Evolutionary conservation across 2,113 vertebrate genomes (phyloP).

Genomic region (Pristiophorus japonicus): DNA sequence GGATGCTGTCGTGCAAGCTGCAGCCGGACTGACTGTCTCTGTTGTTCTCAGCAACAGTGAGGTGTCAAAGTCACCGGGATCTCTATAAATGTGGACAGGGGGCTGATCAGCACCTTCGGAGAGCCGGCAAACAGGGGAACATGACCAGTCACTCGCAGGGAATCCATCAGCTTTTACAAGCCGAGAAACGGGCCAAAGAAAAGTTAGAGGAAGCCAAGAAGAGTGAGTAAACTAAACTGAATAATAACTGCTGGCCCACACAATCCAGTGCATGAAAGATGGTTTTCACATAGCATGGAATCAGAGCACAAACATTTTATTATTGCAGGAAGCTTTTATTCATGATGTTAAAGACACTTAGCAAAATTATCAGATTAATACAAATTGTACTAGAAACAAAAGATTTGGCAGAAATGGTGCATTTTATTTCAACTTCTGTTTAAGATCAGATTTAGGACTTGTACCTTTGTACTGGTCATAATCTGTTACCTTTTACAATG

Average conservation of each 20-base stretch:
- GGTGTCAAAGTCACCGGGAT: not conserved
- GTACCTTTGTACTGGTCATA: not conserved
- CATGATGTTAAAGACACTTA: not conserved
- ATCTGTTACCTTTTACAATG: not conserved
- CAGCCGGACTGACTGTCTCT: not conserved
- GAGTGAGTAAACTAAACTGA: constrained; percentile 51
- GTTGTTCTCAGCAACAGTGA: not conserved
- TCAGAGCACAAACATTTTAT: not conserved
- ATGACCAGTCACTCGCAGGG: constrained; percentile 69
- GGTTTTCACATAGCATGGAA: not conserved
- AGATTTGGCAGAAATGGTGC: not conserved
- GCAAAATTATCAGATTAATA: not conserved
- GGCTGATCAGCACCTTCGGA: not conserved
- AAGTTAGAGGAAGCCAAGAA: constrained; percentile 69
- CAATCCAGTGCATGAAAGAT: not conserved
- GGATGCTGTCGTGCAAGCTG: not conserved
- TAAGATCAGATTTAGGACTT: not conserved
- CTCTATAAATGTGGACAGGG: not conserved
- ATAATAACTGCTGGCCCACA: not conserved
- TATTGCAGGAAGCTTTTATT: not conserved
- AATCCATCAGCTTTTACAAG: constrained; percentile 66
- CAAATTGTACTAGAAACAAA: not conserved
- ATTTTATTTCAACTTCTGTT: not conserved
- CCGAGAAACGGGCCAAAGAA: constrained; percentile 68
- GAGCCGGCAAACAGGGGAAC: not conserved